These are phyloP conservation scores for Halocaridina rubra DNA, from an alignment of 2,888 invertebrate species.

Conservation along the genomic window DNA sequence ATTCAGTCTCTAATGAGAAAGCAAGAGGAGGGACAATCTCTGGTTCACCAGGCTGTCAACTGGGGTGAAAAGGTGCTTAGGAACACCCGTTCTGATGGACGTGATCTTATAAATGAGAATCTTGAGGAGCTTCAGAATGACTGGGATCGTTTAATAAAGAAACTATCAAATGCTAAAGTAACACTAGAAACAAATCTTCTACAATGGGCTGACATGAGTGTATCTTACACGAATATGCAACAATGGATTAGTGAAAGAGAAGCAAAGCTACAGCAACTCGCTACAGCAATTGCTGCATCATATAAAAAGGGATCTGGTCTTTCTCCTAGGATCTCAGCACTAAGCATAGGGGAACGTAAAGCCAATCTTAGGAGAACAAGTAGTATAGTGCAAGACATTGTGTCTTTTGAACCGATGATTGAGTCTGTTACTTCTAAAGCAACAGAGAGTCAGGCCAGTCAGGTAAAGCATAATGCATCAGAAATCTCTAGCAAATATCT, in stretches of 20 bases:
- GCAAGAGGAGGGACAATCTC: conserved; percentile 87
- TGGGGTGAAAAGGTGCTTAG: conserved; percentile 90
- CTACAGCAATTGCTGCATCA: conserved; percentile 42
- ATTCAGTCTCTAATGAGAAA: conserved; percentile 81
- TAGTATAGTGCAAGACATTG: conserved; percentile 86
- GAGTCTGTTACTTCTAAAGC: conserved; percentile 94
- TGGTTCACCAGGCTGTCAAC: conserved; percentile 87
- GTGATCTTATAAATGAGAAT: conserved; percentile 86
- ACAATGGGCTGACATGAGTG: conserved; percentile 97
- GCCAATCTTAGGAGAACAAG: conserved; percentile 88
- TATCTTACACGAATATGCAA: conserved; percentile 89
- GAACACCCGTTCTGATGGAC: conserved; percentile 88
- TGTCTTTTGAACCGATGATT: conserved; percentile 96
- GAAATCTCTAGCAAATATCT: conserved; percentile 93
- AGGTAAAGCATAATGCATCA: conserved; percentile 81
- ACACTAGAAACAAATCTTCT: conserved; percentile 88
- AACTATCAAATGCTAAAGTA: conserved; percentile 91
- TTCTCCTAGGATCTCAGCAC: conserved; percentile 76
- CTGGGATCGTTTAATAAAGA: conserved; percentile 91
- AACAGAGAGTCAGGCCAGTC: conserved; percentile 67
- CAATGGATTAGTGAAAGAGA: conserved; percentile 96
- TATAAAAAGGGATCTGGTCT: conserved; percentile 73
- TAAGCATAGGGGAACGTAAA: conserved; percentile 81
- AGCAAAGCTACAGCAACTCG: conserved; percentile 88
- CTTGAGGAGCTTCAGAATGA: conserved; percentile 90